A percentile compares a stretch with the other conserved stretches of the same genome.
Conservation (phyloP, 2,888 invertebrate species). For the Sinopyrophorus schimmeli region DNA sequence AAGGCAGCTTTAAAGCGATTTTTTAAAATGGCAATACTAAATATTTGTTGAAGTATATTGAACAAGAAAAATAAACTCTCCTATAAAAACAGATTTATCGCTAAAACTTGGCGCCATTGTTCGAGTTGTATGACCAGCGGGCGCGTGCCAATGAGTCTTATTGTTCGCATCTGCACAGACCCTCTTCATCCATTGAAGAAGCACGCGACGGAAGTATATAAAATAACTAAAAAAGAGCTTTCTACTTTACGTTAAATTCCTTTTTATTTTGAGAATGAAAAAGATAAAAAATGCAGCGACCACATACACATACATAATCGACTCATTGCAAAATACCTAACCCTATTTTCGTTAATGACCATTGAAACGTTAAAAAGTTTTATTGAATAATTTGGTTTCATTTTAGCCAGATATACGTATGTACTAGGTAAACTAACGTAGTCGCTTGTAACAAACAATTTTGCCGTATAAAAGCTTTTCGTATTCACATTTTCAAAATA, state of each 20-base stretch:
- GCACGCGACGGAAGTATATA: conserved; percentile 13
- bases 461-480: too few species aligned
- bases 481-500: conserved; percentile 25
- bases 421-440: too few species aligned
- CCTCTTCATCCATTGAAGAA: conserved; percentile 20
- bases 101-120: conserved; percentile 23
- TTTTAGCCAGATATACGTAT: too few species aligned
- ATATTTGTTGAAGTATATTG: background rate
- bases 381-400: too few species aligned
- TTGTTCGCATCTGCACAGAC: conserved; percentile 28
- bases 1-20: too few species aligned
- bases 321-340: too few species aligned
- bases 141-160: conserved; percentile 28
- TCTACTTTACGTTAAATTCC: conserved; percentile 13
- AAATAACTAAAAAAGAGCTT: conserved; percentile 24
- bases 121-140: conserved; percentile 21
- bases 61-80: conserved; percentile 4
- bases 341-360: too few species aligned
- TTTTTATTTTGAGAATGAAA: conserved; percentile 12
- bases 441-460: too few species aligned
- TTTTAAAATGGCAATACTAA: too few species aligned
- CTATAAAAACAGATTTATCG: conserved; percentile 15
- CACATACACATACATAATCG: too few species aligned
- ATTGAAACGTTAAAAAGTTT: too few species aligned
- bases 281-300: too few species aligned